A percentile compares a stretch with the other conserved stretches of the same genome.
Evolutionary conservation across 2,113 vertebrate species (phyloP).

Genomic region (Melanerpes aurifrons): DNA sequence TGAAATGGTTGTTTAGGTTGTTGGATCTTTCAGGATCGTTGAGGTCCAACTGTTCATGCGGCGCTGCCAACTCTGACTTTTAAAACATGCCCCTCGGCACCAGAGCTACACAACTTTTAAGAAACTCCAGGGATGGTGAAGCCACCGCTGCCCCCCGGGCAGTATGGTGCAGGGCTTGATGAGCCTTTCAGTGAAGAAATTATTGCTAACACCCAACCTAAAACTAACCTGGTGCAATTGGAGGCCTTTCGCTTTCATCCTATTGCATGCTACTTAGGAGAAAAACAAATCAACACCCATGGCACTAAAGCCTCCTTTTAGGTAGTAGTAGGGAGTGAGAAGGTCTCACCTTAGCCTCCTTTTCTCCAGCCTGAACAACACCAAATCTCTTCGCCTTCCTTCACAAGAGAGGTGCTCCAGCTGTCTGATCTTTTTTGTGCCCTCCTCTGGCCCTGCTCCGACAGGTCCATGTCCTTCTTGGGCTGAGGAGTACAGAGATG

Average conservation of each 20-base stretch:
- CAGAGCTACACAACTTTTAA: neutral
- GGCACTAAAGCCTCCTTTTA: neutral
- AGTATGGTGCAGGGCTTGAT: neutral
- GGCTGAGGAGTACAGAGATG: too few relatives aligned
- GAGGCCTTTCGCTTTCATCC: neutral
- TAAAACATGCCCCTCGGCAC: neutral
- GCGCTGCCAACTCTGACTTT: neutral
- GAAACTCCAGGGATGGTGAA: neutral
- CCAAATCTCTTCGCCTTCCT: too few relatives aligned
- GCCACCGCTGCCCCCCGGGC: neutral
- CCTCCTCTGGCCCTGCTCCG: too few relatives aligned
- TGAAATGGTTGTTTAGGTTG: neutral
- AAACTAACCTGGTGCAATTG: neutral
- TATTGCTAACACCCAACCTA: neutral
- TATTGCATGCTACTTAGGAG: neutral
- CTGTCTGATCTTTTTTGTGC: too few relatives aligned
- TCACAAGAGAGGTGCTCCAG: too few relatives aligned
- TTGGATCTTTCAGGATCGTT: neutral
- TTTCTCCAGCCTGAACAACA: too few relatives aligned
- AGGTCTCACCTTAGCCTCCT: too few relatives aligned
- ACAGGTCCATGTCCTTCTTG: too few relatives aligned
- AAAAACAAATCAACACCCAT: neutral
- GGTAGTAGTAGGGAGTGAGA: neutral
- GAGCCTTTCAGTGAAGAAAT: neutral
- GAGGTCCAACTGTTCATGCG: neutral